Base-by-base conservation (phyloP, 1,140 invertebrate genomes). In the Drosophila orena region DNA sequence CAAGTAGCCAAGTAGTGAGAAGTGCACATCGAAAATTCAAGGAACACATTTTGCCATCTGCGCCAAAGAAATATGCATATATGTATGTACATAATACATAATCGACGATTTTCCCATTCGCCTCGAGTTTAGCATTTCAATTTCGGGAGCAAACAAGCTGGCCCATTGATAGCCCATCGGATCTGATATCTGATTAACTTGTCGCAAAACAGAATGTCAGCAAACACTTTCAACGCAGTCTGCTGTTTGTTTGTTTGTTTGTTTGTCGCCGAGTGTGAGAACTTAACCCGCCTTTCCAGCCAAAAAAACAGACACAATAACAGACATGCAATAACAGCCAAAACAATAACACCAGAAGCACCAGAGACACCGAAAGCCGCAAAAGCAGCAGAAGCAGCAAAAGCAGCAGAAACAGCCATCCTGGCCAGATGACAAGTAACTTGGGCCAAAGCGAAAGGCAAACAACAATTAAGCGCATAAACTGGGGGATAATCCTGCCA, bases 381-480 rank as follows among this genome's bases (percentile, higher is more conserved):
- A 24, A 3, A 4, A 24, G 3, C 22, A 24, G 22, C 38, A 40
- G n/a, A 40, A 43, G 11, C 42, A 20, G 1, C 38, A 42, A n/a
- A 15, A 15, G 6, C 38, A 15, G 6, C n/a, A 42, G 7, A 15
- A 38, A 6, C 37, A 38, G 5, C 37, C 5, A 42, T 7, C 40
- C 40, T 7, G 40, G 7, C 46, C 47, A 11, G 12, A 57, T 62
- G 59, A 65, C 61, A 37, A 49, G 34, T 22, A 58, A 47, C 34
- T 22, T 20, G 53, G 53, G 3, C 46, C n/a, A 43, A 57, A 66
- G 62, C 27, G 56, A 66, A 84, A 65, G 72, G 52, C 77, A 86
- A 86, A 86, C 81, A 77, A 84, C 77, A 84, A 84, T 84, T 84
- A 84, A 77, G 81, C 55, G 72, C 81, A 80, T 73, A 80, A 84